Percentiles rank a stretch among this genome's conserved stretches.
These are phyloP conservation scores for Tachysurus vachellii DNA, from an alignment of 2,113 vertebrate genomes.

Conservation along the genomic window DNA sequence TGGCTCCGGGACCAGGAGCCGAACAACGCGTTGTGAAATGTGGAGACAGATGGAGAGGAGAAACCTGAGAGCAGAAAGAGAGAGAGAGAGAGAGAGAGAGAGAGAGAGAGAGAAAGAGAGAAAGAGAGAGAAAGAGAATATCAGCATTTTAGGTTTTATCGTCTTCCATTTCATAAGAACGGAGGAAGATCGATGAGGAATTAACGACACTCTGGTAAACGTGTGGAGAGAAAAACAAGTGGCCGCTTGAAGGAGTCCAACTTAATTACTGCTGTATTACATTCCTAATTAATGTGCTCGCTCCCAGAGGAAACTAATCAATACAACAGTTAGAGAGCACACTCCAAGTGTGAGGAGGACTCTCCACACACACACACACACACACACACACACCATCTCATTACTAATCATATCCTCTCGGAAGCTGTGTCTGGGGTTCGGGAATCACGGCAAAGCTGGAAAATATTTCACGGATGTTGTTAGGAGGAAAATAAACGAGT, in stretches of 20 bases:
- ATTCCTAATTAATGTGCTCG: slow-evolving; percentile 42
- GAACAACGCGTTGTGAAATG: not conserved
- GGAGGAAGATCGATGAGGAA: slow-evolving; percentile 27
- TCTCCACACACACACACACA: not conserved
- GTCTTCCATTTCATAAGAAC: slow-evolving; percentile 15
- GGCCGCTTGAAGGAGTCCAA: slow-evolving; percentile 42
- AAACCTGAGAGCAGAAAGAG: slow-evolving; percentile 6
- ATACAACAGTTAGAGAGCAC: slow-evolving; percentile 13
- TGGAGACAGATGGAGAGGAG: slow-evolving; percentile 13
- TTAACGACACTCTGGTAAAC: not conserved
- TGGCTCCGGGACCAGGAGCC: not conserved
- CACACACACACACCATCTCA: not conserved
- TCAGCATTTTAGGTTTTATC: not conserved
- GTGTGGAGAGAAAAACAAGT: slow-evolving; percentile 31
- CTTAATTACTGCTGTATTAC: slow-evolving; percentile 36
- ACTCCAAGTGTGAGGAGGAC: not conserved
- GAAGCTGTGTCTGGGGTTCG: not conserved
- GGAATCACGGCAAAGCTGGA: not conserved
- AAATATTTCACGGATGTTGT: not conserved
- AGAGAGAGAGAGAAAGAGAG: not conserved
- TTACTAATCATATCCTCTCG: not conserved
- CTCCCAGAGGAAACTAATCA: slow-evolving; percentile 22
- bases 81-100: not conserved
- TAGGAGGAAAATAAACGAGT: not conserved
- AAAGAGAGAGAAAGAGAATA: no score